Conservation (phyloP, 2,888 invertebrate species). For the Phania funesta region DNA sequence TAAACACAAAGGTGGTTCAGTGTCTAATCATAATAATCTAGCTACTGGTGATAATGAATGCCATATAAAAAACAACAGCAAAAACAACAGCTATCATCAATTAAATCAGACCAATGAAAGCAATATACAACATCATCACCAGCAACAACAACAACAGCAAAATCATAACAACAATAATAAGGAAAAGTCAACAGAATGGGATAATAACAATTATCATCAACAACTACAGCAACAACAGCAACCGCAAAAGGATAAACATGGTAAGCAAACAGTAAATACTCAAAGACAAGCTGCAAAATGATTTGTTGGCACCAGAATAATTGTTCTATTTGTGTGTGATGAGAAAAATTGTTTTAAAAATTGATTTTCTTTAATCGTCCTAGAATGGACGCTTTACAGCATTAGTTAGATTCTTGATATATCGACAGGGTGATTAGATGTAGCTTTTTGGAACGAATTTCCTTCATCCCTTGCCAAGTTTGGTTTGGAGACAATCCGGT, state of each 20-base stretch:
- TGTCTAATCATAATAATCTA: constrained; percentile 67
- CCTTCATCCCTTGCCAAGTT: too few species aligned
- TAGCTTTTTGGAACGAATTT: too few species aligned
- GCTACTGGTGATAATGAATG: constrained; percentile 66
- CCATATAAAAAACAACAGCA: constrained; percentile 71
- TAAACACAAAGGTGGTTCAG: constrained; percentile 54
- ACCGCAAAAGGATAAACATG: constrained; percentile 72
- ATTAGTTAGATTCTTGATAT: too few species aligned
- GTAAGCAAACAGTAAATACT: constrained; percentile 43
- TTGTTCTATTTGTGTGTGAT: too few species aligned
- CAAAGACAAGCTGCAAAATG: too few species aligned
- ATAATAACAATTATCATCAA: constrained; percentile 72
- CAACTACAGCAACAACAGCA: constrained; percentile 70
- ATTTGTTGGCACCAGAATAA: too few species aligned
- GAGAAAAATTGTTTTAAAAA: too few species aligned
- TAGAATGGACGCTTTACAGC: too few species aligned
- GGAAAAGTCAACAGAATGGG: constrained; percentile 75
- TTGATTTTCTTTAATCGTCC: too few species aligned
- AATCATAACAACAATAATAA: constrained; percentile 72
- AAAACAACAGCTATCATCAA: constrained; percentile 73
- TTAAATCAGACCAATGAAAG: constrained; percentile 67
- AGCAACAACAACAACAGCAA: constrained; percentile 36
- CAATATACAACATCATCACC: constrained; percentile 69
- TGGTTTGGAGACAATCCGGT: too few species aligned
- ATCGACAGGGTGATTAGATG: too few species aligned